Percentiles rank a stretch among this genome's conserved stretches.
These are phyloP conservation scores for Drosophila maculinotata DNA, from an alignment of 2,888 invertebrate species.

Conservation along the genomic window DNA sequence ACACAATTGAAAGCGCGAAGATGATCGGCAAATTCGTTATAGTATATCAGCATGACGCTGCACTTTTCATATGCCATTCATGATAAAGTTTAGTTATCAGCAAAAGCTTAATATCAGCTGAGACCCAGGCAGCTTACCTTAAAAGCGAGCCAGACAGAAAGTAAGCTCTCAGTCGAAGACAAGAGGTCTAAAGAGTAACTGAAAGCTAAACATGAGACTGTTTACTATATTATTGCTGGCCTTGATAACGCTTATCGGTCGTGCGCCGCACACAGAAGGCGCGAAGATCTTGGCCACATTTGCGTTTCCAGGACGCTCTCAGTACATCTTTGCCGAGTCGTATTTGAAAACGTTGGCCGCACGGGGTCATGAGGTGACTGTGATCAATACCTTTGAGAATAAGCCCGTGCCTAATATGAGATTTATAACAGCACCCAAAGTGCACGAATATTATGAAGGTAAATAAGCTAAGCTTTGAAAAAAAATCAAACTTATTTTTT, in stretches of 20 bases:
- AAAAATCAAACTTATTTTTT: no score
- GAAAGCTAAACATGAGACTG: constrained; percentile 38
- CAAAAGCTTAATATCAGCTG: constrained; percentile 7
- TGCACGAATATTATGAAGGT: constrained; percentile 38
- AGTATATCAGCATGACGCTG: constrained; percentile 34
- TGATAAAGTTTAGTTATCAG: constrained; percentile 19
- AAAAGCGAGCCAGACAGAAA: neutral
- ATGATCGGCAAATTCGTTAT: neutral
- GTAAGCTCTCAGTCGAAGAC: constrained; percentile 4
- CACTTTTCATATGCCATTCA: neutral
- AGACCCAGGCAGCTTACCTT: neutral
- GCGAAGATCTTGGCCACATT: constrained; percentile 69
- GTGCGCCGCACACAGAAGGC: constrained; percentile 26
- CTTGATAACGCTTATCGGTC: constrained; percentile 23
- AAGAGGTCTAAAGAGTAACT: neutral
- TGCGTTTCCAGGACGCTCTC: constrained; percentile 62
- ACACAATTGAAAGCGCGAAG: neutral
- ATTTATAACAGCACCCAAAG: constrained; percentile 50
- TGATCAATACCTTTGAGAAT: constrained; percentile 68
- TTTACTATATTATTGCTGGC: constrained; percentile 2
- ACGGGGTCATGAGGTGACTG: constrained; percentile 83
- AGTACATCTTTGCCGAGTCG: constrained; percentile 37
- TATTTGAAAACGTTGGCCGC: constrained; percentile 63
- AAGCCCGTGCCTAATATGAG: constrained; percentile 53
- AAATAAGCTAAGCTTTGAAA: no score